Base-by-base conservation (phyloP, 2,888 invertebrate genomes). In the Iselma pallidipennis region DNA sequence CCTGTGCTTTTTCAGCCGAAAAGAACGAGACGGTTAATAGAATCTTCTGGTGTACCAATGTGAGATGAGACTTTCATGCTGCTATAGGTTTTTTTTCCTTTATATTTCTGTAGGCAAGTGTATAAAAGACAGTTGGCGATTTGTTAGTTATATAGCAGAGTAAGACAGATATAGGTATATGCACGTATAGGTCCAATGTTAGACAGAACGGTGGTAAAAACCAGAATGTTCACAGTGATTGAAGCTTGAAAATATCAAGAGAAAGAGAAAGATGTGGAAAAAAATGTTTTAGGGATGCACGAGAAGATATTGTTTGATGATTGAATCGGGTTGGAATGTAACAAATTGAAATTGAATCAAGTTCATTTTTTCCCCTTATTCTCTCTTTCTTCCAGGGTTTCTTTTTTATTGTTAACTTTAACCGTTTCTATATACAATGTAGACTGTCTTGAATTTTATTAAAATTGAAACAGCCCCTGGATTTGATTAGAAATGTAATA, bases 271-370 rank as follows among this genome's bases (percentile, higher is more conserved):
- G 16, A 37, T 6, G 7, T 4, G 4, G 33, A 33, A 55, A 61
- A 61, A 61, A 57, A 48, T 31, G 45, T 21, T 58, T 55, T 42
- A 55, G 62, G 62, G 62, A 62, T 58, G 58, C 57, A 37, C 49
- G 31, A 45, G n/a, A 16, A 25, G 57, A 50, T 42, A 57, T 51
- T 57, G 56, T 61, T 57, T 42, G 62, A 54, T 57, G 54, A 57
- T 55, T 62, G 58, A 50, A 33, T 50, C 29, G 42, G 53, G 33
- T 33, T 37, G 61, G 62, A 58, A 62, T 62, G 62, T 42, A 62
- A 62, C 55, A 62, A 62, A 62, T 62, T 58, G 62, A 62, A 58
- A 58, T 33, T 61, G 61, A 57, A 61, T 52, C 52, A 57, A 54
- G 6, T 29, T 21, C 16, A 28, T 54, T 57, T 62, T 57, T 57